Base-by-base conservation (phyloP, 1,140 invertebrate genomes). In the Drosophila lowei region DNA sequence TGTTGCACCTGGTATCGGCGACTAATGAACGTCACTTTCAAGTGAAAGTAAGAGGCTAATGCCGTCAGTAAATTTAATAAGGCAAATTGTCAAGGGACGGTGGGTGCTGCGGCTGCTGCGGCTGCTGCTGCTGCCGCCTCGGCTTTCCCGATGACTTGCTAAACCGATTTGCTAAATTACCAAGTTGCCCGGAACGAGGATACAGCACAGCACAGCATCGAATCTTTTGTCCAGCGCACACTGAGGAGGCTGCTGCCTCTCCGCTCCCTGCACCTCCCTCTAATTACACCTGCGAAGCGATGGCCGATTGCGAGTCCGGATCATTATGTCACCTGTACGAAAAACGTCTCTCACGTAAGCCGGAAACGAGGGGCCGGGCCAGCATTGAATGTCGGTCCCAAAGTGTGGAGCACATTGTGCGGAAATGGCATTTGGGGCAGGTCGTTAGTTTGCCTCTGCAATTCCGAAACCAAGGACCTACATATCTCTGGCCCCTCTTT, bases 101-200 rank as follows among this genome's bases (percentile, higher is more conserved):
- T 38, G 11, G 2, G 3, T 34, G 30, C 1, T 11, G 30, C 30
- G 3, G 3, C 30, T 15, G n/a, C 16, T 18, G 4, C 43, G 15
- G 43, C 28, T 3, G 7, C 7, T 30, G 7, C 7, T 70, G 23
- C 38, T 68, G 62, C 41, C 46, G 25, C 23, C 30, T 21, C 52
- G 41, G 16, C 59, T 63, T 70, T 65, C 74, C 62, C 60, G 25
- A 68, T 60, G 55, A 72, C 59, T 72, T 59, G 49, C 71, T 84
- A 84, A 84, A 84, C 75, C 79, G 79, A 84, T 84, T 84, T 84
- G 66, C 71, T 72, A 84, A 84, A 84, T 84, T 83, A 76, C 79
- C 79, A 76, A 72, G 63, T 65, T 80, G 55, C 21, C 61, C 15
- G 44, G 41, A 43, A 54, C 6, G 50, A 46, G 34, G 34, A 11